Percentiles rank a stretch among this genome's conserved stretches.
These are phyloP conservation scores for Spisula solida DNA, from an alignment of 2,888 invertebrate genomes.

Conservation along the genomic window DNA sequence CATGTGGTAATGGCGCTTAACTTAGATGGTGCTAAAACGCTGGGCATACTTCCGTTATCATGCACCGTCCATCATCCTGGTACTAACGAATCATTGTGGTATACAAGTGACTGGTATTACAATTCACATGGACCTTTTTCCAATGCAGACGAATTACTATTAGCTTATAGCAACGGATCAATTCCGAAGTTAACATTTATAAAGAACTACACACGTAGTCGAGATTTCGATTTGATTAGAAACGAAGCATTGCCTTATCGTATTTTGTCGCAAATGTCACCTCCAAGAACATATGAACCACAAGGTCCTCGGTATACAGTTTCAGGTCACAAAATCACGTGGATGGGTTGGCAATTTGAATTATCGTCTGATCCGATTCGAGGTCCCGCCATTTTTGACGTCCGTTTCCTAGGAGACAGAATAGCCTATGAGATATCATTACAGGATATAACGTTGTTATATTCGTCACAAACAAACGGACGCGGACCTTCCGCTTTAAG, in stretches of 20 bases:
- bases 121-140: conserved; percentile 67
- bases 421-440: conserved; percentile 77
- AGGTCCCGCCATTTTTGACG: conserved; percentile 67
- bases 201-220: conserved; percentile 36
- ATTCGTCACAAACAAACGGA: conserved; percentile 70
- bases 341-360: conserved; percentile 78
- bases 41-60: conserved; percentile 65
- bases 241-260: conserved; percentile 51
- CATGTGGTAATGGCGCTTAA: conserved; percentile 40
- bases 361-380: conserved; percentile 62
- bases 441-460: conserved; percentile 72
- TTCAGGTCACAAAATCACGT: conserved; percentile 66
- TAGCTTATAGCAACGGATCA: conserved; percentile 52
- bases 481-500: conserved; percentile 62
- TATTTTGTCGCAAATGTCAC: conserved; percentile 61
- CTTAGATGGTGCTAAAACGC: conserved; percentile 28
- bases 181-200: conserved; percentile 58
- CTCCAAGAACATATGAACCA: conserved; percentile 72
- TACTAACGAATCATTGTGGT: conserved; percentile 56
- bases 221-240: conserved; percentile 35
- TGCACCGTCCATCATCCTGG: conserved; percentile 63
- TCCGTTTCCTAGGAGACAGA: conserved; percentile 71
- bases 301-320: conserved; percentile 74
- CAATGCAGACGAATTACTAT: conserved; percentile 49
- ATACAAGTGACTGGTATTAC: conserved; percentile 62